phyloP scores from a whole-genome alignment of 2,113 vertebrate species.

The Illadopsis cleaveri region DNA sequence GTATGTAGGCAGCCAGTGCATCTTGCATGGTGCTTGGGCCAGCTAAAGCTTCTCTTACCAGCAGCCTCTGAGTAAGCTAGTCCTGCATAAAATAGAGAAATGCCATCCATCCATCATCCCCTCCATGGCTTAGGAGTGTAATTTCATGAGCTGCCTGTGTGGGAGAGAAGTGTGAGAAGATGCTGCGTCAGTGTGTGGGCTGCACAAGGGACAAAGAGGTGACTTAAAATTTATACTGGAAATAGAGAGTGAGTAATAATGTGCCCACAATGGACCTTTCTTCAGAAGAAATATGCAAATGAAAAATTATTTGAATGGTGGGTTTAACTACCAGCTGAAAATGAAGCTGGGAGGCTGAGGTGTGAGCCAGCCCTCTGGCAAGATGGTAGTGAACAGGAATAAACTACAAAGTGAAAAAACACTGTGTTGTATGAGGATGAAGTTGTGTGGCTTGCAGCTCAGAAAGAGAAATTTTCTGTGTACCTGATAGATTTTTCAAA shows the following conservation, averaged over 20 bases:
- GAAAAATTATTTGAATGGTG: neutral
- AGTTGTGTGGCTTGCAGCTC: neutral
- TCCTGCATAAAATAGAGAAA: conserved; percentile 14
- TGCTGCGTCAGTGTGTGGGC: conserved; percentile 63
- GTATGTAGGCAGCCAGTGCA: neutral
- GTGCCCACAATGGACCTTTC: conserved; percentile 8
- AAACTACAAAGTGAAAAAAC: neutral
- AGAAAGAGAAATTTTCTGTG: neutral
- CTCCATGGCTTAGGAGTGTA: neutral
- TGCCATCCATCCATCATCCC: conserved; percentile 49
- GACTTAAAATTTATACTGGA: conserved; percentile 50
- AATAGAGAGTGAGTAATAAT: conserved; percentile 54
- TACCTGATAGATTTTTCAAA: neutral
- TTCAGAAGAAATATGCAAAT: conserved; percentile 19
- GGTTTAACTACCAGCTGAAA: neutral
- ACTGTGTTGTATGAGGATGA: neutral
- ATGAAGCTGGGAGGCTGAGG: neutral
- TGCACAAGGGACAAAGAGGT: conserved; percentile 44
- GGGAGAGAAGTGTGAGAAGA: conserved; percentile 60
- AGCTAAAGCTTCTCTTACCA: conserved; percentile 4
- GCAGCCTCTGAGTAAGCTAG: conserved; percentile 16
- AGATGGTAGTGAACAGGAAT: neutral
- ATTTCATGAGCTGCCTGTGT: conserved; percentile 56
- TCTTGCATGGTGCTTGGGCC: neutral
- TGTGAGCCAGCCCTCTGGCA: neutral